Evolutionary conservation across 2,113 vertebrate genomes (phyloP), one percentile per base, ranked within the genome.

Genomic region (Garra rufa): DNA sequence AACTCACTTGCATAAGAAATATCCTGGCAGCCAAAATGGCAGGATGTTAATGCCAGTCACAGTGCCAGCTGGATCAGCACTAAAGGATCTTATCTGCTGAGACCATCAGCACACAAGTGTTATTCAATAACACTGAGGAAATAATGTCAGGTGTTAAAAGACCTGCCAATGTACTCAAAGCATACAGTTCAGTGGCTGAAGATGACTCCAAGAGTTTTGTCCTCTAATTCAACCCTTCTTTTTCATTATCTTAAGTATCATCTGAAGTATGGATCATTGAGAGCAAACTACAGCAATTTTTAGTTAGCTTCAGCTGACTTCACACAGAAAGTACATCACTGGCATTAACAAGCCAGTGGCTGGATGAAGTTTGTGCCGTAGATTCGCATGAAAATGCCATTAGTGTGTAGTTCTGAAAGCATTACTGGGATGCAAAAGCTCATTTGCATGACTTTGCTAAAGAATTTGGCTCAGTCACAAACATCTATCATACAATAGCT

Each of bases 1-100:
- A 8, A 78, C 38, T 78, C 14, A 28, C 15, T 78, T 61, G 26
- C 52, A 75, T 78, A 81, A 88, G 84, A 87, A 81, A 84, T 89
- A 88, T 52, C 73, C 83, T 41, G 76, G 65, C 50, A 57, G 61
- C n/a, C 65, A 78, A 82, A 81, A 79, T 71, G 55, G 67, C 46
- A 76, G 77, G 46, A 70, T 69, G 69, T 82, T 78, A 87, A 57
- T 48, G 34, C 71, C 83, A 76, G 71, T 82, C 77, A 70, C n/a
- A 59, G 28, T 57, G 55, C 70, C 43, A 70, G n/a, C 50, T 55
- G 71, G 65, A 85, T 74, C 34, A 52, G 41, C 67, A 65, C 65
- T 43, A 43, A 44, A 76, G 30, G 55, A 46, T 76, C 76, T 84
- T 76, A 76, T 82, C 76, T 38, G 38, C 38, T 28, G 24, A 67